Percentiles rank a stretch among this genome's conserved stretches.
phyloP scores from a whole-genome alignment of 1,140 invertebrate species.

The Medauroidea extradentata region DNA sequence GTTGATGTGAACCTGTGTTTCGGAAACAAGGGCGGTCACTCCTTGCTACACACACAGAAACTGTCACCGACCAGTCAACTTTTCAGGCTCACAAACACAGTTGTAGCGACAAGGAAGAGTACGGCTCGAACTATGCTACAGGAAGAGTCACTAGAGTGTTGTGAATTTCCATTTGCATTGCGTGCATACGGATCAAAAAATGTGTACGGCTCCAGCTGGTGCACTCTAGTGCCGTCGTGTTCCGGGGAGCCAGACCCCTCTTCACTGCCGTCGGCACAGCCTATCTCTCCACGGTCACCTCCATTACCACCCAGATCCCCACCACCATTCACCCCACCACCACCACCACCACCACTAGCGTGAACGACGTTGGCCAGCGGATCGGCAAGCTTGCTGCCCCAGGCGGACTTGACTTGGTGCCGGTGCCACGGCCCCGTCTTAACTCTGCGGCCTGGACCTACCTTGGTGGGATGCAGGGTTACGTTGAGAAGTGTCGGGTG shows the following conservation, averaged over 20 bases:
- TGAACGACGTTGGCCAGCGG: background rate
- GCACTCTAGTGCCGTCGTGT: no score
- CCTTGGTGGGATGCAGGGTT: slow-evolving; percentile 74
- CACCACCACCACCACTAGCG: background rate
- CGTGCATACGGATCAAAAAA: no score
- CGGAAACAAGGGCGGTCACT: no score
- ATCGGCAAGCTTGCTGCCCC: background rate
- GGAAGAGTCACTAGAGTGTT: no score
- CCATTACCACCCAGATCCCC: background rate
- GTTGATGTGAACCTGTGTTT: no score
- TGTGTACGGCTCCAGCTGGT: no score
- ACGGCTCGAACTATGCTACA: no score
- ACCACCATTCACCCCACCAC: slow-evolving; percentile 6
- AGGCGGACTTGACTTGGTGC: background rate
- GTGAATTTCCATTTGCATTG: no score
- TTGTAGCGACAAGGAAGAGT: no score
- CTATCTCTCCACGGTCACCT: slow-evolving; percentile 9
- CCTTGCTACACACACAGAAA: no score
- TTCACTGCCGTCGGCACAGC: background rate
- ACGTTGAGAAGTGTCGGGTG: slow-evolving; percentile 82
- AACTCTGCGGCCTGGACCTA: slow-evolving; percentile 43
- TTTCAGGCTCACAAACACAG: no score
- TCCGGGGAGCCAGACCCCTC: background rate
- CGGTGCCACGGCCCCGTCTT: background rate
- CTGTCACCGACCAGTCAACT: no score